A percentile compares a stretch with the other conserved stretches of the same genome.
Conservation (phyloP, 92 coral and sea anemone genomes). For the Actinernus sp. region DNA sequence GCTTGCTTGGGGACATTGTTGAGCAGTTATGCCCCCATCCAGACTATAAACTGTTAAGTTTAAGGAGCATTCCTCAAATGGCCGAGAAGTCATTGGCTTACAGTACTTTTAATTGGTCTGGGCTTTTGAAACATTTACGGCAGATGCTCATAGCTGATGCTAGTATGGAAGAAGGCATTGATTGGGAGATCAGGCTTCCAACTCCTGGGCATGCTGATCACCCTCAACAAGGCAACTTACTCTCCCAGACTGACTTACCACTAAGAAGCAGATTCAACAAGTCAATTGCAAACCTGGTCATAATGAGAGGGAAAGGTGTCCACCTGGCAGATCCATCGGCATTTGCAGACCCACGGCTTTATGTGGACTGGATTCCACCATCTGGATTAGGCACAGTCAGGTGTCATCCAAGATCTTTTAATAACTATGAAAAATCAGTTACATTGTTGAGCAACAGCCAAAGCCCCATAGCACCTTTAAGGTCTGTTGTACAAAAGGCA, state of each 20-base stretch:
- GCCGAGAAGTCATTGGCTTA: constrained; percentile 91
- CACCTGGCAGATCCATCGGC: constrained; percentile 78
- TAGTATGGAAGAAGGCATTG: constrained; percentile 98
- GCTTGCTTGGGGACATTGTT: constrained; percentile 83
- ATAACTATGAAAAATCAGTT: constrained; percentile 85
- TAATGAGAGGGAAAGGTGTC: constrained; percentile 93
- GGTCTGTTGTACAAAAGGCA: constrained; percentile 88
- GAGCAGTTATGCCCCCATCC: constrained; percentile 95
- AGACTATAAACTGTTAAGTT: constrained; percentile 85
- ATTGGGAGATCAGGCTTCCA: constrained; percentile 94
- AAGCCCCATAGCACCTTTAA: constrained; percentile 83
- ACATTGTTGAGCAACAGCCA: constrained; percentile 95
- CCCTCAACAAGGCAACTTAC: constrained; percentile 5
- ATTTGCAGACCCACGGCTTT: constrained; percentile 75
- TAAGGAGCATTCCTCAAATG: constrained; percentile 93
- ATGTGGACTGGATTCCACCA: constrained; percentile 83
- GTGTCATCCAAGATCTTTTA: constrained; percentile 89
- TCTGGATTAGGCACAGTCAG: constrained; percentile 49
- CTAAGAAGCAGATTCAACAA: constrained; percentile 71
- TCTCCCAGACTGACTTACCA: constrained; percentile 29
- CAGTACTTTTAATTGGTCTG: constrained; percentile 92
- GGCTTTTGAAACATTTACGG: constrained; percentile 86
- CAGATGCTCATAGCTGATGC: constrained; percentile 99
- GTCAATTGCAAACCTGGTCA: constrained; percentile 83
- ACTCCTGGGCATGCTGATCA: constrained; percentile 55